Conservation (phyloP, 1,140 invertebrate genomes). For the Drosophila pandora region DNA sequence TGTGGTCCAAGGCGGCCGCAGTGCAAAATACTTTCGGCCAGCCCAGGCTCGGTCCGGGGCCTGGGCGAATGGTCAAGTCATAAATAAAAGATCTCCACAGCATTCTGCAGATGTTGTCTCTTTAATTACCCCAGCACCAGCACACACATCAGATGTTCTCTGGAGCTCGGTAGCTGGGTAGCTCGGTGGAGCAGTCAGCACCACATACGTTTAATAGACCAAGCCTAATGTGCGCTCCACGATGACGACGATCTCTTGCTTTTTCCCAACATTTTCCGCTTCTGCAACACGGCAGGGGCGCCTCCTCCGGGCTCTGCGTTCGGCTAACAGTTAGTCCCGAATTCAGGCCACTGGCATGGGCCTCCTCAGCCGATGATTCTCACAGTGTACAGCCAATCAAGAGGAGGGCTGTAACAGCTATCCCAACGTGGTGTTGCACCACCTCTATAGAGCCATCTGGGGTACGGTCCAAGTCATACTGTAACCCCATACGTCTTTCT, state of each 20-base stretch:
- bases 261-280: slow-evolving; percentile 22
- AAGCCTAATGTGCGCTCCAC: slow-evolving; percentile 34
- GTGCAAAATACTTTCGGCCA: slow-evolving; percentile 21
- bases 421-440: too few relatives aligned
- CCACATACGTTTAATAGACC: slow-evolving; percentile 40
- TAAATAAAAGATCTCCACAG: slow-evolving; percentile 66
- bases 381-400: neutral
- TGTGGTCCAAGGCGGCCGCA: slow-evolving; percentile 31
- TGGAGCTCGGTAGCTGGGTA: neutral
- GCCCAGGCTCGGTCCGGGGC: neutral
- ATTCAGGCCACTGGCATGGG: slow-evolving; percentile 27
- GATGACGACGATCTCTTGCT: slow-evolving; percentile 5
- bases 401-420: neutral
- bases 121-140: slow-evolving; percentile 66
- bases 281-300: neutral
- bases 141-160: slow-evolving; percentile 24
- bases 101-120: slow-evolving; percentile 67
- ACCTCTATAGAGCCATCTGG: too few relatives aligned
- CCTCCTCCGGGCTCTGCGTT: neutral
- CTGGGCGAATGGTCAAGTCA: slow-evolving; percentile 67
- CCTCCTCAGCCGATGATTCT: neutral
- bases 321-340: slow-evolving; percentile 20
- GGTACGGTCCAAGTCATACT: neutral
- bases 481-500: slow-evolving; percentile 1
- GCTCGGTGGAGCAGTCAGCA: neutral